These are phyloP conservation scores for Aplochiton taeniatus DNA, from an alignment of 2,797 vertebrate species.

Conservation along the genomic window DNA sequence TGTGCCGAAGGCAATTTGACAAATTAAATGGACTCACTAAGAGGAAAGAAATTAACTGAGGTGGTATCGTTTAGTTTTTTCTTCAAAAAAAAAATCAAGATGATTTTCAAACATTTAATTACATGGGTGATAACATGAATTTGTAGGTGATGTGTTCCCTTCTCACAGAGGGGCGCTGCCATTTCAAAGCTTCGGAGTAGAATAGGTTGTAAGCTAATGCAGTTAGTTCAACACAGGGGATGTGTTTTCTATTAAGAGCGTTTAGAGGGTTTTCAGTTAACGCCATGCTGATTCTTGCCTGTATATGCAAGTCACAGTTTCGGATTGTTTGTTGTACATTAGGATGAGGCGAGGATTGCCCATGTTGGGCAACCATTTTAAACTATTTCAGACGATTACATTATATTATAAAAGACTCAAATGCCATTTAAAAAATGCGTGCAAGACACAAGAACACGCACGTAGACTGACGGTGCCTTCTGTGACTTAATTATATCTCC, in stretches of 20 bases:
- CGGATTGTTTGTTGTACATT: too few relatives aligned
- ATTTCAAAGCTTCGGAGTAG: not conserved
- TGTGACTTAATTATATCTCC: slow-evolving; percentile 37
- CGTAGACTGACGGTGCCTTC: slow-evolving; percentile 22
- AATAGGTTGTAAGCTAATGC: not conserved
- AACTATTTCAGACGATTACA: not conserved
- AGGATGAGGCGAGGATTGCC: too few relatives aligned
- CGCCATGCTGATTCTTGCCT: too few relatives aligned
- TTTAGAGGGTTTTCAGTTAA: too few relatives aligned
- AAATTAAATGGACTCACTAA: slow-evolving; percentile 70
- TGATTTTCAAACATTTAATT: slow-evolving; percentile 80
- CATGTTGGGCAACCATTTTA: too few relatives aligned
- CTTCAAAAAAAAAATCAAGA: slow-evolving; percentile 47
- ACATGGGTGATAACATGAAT: slow-evolving; percentile 71
- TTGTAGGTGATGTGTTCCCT: slow-evolving; percentile 55
- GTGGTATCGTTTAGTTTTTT: slow-evolving; percentile 60
- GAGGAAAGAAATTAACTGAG: slow-evolving; percentile 68
- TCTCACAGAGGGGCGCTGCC: slow-evolving; percentile 14
- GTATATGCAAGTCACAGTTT: too few relatives aligned
- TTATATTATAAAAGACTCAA: too few relatives aligned
- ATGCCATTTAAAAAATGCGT: too few relatives aligned
- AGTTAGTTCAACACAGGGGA: not conserved
- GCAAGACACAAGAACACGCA: too few relatives aligned
- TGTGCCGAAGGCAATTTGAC: slow-evolving; percentile 71
- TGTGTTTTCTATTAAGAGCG: too few relatives aligned